Conservation (phyloP, 2,113 vertebrate species). For the Arvicanthis niloticus region DNA sequence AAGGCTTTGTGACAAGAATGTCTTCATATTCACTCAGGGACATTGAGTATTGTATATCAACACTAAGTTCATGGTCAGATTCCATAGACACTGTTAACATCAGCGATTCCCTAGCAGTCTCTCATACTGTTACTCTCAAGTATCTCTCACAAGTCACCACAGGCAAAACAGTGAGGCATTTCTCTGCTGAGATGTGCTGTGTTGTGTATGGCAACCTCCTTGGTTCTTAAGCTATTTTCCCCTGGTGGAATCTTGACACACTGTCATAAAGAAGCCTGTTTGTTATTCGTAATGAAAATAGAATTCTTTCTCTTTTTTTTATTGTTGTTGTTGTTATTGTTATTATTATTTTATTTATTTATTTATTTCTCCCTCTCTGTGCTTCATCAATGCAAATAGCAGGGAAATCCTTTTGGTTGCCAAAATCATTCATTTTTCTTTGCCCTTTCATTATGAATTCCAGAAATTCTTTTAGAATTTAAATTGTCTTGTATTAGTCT, state of each 20-base stretch:
- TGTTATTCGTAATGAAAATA: conserved; percentile 51
- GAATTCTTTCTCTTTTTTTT: not conserved
- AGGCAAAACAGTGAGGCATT: not conserved
- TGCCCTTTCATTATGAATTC: conserved; percentile 1
- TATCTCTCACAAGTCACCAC: not conserved
- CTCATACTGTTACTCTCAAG: not conserved
- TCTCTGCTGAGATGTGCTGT: conserved; percentile 19
- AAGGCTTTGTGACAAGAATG: conserved; percentile 14
- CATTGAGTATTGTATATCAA: not conserved
- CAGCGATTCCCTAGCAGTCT: not conserved
- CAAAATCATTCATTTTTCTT: conserved; percentile 37
- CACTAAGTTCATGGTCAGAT: conserved; percentile 13
- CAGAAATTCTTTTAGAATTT: conserved; percentile 21
- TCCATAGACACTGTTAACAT: not conserved
- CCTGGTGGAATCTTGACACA: not conserved
- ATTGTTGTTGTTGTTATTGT: not conserved
- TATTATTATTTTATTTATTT: not conserved
- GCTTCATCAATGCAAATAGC: not conserved
- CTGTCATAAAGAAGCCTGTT: not conserved
- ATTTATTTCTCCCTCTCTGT: not conserved
- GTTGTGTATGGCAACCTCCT: not conserved
- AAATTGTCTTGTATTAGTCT: not conserved
- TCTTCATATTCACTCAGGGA: conserved; percentile 22
- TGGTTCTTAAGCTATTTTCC: not conserved
- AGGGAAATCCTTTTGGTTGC: conserved; percentile 25